Evolutionary conservation across 2,888 invertebrate genomes (phyloP), one percentile per base, ranked within the genome.

Genomic region (Apamea sordens): DNA sequence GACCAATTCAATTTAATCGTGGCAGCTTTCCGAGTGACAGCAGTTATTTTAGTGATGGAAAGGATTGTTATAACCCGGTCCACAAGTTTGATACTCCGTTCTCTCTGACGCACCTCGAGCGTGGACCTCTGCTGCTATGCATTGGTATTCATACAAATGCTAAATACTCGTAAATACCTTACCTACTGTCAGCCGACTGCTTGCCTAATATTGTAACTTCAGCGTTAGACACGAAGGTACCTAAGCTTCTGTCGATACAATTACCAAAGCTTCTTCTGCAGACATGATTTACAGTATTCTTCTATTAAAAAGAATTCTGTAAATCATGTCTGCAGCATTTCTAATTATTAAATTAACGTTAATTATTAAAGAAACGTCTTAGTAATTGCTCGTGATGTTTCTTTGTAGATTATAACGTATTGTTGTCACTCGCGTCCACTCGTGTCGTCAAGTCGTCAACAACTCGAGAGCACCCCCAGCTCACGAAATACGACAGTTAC

Each of bases 401-500:
- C 3, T 56, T 24, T 11, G n/a, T 50, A 21, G n/a, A 53, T 81
- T 15, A 71, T 15, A 67, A 32, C 13, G 0, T 8, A 67, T 74
- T 69, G 80, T 84, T 28, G 50, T 59, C 36, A 0, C 44, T 32
- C 53, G 15, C 24, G 69, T 47, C 85, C 41, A 47, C 68, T 84
- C 68, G 32, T 68, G 41, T 32, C 53, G n/a, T n/a, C 70, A 36
- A 44, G 41, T 32, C 47, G n/a, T n/a, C 70, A 36, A 44, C 61
- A 64, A 3, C 64, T 47, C 15, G 32, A 18, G 56, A 71, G 80
- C 24, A 50, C 67, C 73, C 13, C 65, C 32, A 2, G 21, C 67
- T 15, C 47, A 63, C 41, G 15, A 32, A 8, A 8, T 63, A 47
- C 21, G 75, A 65, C 75, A 81, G 59, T 44, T 44, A 44, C 47